Evolutionary conservation across 2,797 vertebrate species (phyloP), one percentile per base, ranked within the genome.

Genomic region (Pangasius sanitwongsei): DNA sequence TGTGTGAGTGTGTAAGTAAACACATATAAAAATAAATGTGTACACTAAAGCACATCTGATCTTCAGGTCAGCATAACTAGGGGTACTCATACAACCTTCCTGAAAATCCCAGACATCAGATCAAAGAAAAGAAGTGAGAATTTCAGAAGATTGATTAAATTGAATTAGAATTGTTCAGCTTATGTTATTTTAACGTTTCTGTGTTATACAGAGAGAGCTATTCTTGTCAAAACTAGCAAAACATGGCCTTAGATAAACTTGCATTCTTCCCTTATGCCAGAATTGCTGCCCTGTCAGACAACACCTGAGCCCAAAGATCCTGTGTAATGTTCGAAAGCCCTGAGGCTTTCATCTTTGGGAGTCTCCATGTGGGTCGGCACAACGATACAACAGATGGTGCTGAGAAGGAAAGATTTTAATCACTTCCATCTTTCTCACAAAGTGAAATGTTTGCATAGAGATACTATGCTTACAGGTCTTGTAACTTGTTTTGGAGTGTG

Each of bases 241-340:
- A 75, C 59, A 37, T 37, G 13, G 80, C 85, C 80, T 89, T 6
- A 82, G 25, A 87, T 65, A 18, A 83, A 83, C 53, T 83, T 53
- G 31, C 69, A 34, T 80, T 86, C 69, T 70, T 77, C 44, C 80
- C 55, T 15, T 87, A 37, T 15, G 86, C 86, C 3, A 50, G 89
- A 72, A 85, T 86, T 74, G n/a, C 86, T 61, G 61, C 63, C 86
- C 85, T 80, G 80, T 90, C 86, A 85, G 81, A 83, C 67, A 88
- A 87, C 89, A 89, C 90, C 89, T 90, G 86, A 87, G 86, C 86
- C 84, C 70, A 78, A 80, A 75, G 57, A 87, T 77, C 16, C 80
- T 28, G 74, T 70, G 86, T 75, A 81, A 89, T 50, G 70, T 80
- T 86, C 25, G 31, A 78, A 91, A 74, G 41, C 53, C 75, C 86